Evolutionary conservation across 2,797 vertebrate species (phyloP), one percentile per base, ranked within the genome.

Genomic region (Gambelia wislizenii): DNA sequence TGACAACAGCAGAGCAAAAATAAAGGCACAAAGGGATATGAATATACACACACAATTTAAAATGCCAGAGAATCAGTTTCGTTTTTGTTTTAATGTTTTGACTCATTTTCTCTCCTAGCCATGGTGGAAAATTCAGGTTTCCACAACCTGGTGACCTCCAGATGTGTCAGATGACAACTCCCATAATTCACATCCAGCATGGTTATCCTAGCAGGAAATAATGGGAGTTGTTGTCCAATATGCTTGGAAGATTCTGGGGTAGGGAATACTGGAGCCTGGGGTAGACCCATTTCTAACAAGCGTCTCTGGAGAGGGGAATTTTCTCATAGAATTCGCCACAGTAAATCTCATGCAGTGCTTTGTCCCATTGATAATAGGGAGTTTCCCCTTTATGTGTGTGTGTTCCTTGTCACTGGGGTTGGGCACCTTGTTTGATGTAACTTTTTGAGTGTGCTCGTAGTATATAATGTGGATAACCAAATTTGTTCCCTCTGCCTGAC

Each of bases 311-410:
- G 96, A 95, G 97, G 96, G 3, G 33, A 12, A 2, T 96, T 96
- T 95, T 94, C 94, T 95, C 92, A 95, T 95, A 92, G 96, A 95
- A 94, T 93, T 95, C 93, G 94, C 93, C 89, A 90, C 93, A 94
- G 93, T 95, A 94, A 96, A 96, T 95, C 94, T 94, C 95, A 96
- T 95, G 93, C 95, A 95, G 93, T 95, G 92, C 95, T 93, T 94
- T 95, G 93, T 94, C 94, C 92, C 92, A 83, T 90, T 91, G 93
- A 95, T 93, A 95, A 95, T 95, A 88, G 93, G 91, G 89, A 91
- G 91, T 92, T 96, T 94, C 94, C 94, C 95, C 89, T 93, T 33
- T 12, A 33, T 30, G 30, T 13, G 64, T 67, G 30, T 13, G 13
- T 20, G 18, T 94, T 92, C 92, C 92, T 94, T 94, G 89, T 93